Conservation (phyloP, 2,113 vertebrate species). For the Recurvirostra avosetta region DNA sequence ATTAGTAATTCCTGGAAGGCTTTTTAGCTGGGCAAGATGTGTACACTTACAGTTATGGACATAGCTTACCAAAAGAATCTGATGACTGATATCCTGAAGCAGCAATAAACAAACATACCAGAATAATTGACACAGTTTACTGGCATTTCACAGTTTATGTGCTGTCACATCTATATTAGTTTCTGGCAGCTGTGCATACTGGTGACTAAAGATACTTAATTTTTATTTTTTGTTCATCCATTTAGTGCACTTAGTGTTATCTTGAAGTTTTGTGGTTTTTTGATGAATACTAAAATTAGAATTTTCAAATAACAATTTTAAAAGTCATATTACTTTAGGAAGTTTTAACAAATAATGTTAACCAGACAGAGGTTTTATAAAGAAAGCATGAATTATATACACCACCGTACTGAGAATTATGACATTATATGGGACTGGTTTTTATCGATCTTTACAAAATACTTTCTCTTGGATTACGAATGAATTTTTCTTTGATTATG, state of each 20-base stretch:
- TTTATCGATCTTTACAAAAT: neutral
- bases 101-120: conserved; percentile 25
- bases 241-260: neutral
- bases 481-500: neutral
- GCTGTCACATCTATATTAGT: conserved; percentile 9
- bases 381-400: neutral
- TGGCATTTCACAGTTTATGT: conserved; percentile 30
- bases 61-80: conserved; percentile 33
- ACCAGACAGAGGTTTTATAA: neutral
- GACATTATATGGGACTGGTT: neutral
- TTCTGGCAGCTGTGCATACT: neutral
- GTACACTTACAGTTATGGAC: neutral
- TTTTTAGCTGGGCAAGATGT: conserved; percentile 27
- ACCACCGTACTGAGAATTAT: neutral
- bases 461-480: neutral
- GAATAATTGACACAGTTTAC: conserved; percentile 6
- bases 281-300: neutral
- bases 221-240: neutral
- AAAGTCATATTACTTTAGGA: neutral
- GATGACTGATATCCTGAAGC: conserved; percentile 4
- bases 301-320: neutral
- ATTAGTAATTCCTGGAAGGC: neutral
- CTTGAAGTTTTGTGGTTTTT: neutral
- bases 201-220: neutral
- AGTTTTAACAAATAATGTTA: neutral